Base-by-base conservation (phyloP, 2,797 vertebrate genomes). In the Cossypha caffra region DNA sequence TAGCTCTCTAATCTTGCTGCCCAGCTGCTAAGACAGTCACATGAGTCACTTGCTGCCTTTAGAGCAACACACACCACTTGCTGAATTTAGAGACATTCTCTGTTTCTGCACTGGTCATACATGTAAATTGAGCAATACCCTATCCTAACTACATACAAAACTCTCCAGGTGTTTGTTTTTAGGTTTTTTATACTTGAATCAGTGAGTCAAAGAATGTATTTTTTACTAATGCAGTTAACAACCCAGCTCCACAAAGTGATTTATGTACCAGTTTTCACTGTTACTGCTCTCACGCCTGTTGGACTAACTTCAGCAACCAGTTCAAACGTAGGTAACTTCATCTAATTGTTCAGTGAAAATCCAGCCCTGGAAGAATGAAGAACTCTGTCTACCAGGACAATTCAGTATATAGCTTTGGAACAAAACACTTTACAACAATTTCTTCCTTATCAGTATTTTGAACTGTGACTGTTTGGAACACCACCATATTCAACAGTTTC, bases 41-140 rank as follows among this genome's bases (percentile, higher is more conserved):
- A 97, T 96, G 95, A 96, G 95, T 96, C 96, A 96, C 91, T 96
- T 74, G 88, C 96, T 97, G 95, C 95, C 95, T 96, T 96, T 96
- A 95, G 95, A 94, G 91, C 95, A 86, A 90, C 94, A 92, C 86
- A 96, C 89, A 92, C 93, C 89, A 86, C 92, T 96, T 92, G 91
- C 95, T 96, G 95, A 91, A 92, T 92, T 95, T 92, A 95, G 95
- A 92, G 93, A 86, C 94, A 86, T 85, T 95, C 93, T 92, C 89
- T 76, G 50, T 80, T 96, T 95, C 91, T 85, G 71, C 42, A 40
- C 35, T 51, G 52, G 75, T 37, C 64, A 47, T 55, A 69, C 50
- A 73, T 16, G 40, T 20, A 79, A 76, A 93, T 59, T 59, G 71
- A 92, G 80, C 73, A 96, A 90, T 50, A 76, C 3, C 50, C 83